Conservation (phyloP, 92 coral and sea anemone genomes). For the Scolanthus callimorphus region DNA sequence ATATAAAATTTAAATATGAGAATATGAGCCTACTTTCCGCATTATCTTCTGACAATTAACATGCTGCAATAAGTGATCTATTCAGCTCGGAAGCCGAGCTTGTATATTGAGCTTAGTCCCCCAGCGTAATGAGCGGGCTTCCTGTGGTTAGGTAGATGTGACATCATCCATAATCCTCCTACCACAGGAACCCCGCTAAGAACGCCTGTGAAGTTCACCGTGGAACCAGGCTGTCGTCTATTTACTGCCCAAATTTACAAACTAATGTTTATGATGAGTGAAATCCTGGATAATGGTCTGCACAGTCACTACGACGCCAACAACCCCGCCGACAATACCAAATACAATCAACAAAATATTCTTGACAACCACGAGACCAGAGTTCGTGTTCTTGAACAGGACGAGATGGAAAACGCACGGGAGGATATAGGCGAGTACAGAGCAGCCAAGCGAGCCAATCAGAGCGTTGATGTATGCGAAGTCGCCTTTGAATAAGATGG, state of each 20-base stretch:
- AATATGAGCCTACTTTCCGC: no score
- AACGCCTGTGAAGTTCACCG: no score
- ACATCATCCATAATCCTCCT: no score
- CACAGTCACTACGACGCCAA: conserved; percentile 79
- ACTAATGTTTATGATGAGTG: conserved; percentile 6
- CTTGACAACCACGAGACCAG: conserved; percentile 61
- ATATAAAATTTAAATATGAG: no score
- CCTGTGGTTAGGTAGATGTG: no score
- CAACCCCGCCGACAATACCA: conserved; percentile 80
- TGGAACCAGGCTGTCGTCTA: no score
- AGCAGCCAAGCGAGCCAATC: conserved; percentile 83
- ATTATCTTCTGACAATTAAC: no score
- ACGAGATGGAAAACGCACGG: conserved; percentile 71
- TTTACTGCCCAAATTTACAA: background rate
- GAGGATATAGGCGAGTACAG: conserved; percentile 76
- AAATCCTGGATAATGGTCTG: conserved; percentile 51
- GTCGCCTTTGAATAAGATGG: conserved; percentile 59
- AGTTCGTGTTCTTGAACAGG: conserved; percentile 55
- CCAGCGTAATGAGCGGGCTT: no score
- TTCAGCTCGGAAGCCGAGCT: no score
- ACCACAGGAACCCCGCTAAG: no score
- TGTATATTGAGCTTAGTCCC: no score
- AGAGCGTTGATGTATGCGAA: conserved; percentile 86
- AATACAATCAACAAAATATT: conserved; percentile 58
- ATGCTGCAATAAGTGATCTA: no score